These are phyloP conservation scores for Sphaerodactylus townsendi DNA, from an alignment of 2,113 vertebrate species.

Conservation along the genomic window DNA sequence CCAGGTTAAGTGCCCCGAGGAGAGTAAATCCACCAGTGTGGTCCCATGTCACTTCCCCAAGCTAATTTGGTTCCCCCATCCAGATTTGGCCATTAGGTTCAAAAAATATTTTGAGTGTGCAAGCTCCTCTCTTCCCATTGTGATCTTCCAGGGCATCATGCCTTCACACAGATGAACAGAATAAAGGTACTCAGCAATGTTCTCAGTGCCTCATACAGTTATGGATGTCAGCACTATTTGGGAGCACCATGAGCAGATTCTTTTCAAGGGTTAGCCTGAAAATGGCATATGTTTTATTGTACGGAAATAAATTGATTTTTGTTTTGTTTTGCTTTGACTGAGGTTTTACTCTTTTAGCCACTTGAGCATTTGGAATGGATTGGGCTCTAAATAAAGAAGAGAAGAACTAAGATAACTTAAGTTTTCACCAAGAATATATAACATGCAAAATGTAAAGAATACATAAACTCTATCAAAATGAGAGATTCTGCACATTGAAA, in stretches of 20 bases:
- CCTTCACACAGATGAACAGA: background rate
- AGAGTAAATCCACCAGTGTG: too few relatives aligned
- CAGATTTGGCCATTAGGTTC: too few relatives aligned
- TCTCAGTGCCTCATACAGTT: background rate
- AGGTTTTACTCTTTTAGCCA: background rate
- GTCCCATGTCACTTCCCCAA: too few relatives aligned
- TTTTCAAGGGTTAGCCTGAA: background rate
- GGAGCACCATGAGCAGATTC: background rate
- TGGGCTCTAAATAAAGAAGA: background rate
- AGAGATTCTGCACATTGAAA: too few relatives aligned
- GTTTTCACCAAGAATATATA: background rate
- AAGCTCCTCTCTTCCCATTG: background rate
- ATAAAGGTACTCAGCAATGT: background rate
- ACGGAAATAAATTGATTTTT: background rate
- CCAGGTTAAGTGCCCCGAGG: too few relatives aligned
- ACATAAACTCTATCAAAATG: background rate
- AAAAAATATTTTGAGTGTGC: background rate
- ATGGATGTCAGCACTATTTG: background rate
- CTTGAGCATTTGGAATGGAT: background rate
- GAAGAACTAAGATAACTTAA: background rate
- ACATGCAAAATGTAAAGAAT: slow-evolving; percentile 13
- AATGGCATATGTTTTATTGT: background rate
- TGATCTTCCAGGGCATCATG: background rate
- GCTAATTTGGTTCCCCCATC: too few relatives aligned
- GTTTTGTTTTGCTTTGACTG: background rate